Evolutionary conservation across 2,797 vertebrate genomes (phyloP).

Genomic region (Schizopygopsis pylzovi): DNA sequence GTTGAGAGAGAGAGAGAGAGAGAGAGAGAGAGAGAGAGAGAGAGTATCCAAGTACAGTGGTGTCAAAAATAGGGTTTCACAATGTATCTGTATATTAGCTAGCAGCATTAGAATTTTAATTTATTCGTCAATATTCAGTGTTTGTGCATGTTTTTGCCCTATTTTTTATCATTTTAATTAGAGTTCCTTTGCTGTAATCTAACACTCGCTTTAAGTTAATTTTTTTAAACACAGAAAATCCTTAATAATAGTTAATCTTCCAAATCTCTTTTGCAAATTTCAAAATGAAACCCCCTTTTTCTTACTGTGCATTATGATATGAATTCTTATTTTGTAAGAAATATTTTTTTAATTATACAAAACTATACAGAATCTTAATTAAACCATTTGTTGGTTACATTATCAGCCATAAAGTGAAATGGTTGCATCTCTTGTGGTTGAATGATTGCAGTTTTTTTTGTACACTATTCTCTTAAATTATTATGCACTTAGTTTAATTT

Average conservation of each 20-base stretch:
- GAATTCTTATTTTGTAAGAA: not conserved
- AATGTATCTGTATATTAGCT: not conserved
- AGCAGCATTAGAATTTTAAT: not conserved
- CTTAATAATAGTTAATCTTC: not conserved
- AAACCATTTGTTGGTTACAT: not conserved
- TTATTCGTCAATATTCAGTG: not conserved
- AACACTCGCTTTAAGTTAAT: too few relatives aligned
- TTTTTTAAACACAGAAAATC: not conserved
- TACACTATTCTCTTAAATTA: not conserved
- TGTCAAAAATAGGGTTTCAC: not conserved
- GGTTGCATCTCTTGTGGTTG: not conserved
- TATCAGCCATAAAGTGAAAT: not conserved
- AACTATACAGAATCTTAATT: not conserved
- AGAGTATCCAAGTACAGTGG: not conserved
- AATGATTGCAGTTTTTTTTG: too few relatives aligned
- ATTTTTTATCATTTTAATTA: not conserved
- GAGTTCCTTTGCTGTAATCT: not conserved
- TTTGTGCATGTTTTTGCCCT: not conserved
- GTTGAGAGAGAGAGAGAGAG: not conserved
- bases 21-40: too few relatives aligned
- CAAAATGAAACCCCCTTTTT: not conserved
- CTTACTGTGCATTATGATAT: not conserved
- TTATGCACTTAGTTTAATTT: slow-evolving; percentile 6
- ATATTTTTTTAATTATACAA: not conserved
- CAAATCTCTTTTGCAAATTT: not conserved